Evolutionary conservation across 1,140 invertebrate species (phyloP), one percentile per base, ranked within the genome.

Genomic region (Ips nitidus): DNA sequence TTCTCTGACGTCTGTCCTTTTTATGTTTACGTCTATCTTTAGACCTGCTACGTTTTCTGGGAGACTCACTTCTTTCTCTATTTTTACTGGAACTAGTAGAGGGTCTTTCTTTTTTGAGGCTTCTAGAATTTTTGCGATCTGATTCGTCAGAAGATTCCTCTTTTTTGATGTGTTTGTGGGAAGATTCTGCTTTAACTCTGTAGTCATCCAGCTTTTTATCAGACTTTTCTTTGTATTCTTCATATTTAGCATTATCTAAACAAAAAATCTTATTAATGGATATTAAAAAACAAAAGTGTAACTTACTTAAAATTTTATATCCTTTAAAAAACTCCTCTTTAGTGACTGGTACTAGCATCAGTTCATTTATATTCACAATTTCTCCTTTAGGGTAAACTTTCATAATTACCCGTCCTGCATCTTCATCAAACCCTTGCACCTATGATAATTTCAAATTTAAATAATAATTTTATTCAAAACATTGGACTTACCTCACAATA

Each of bases 341-440:
- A 0, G 88, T 86, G 2, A 97, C 91, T 0, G 91, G 83, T 75
- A 89, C 83, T 68, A 96, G 84, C 78, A 89, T 84, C 73, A 88
- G 89, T 81, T 96, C 93, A 79, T 88, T 91, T 6, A 95, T 79
- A 41, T 89, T 89, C 47, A 91, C 83, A 36, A 83, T 86, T 76
- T 88, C 81, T 56, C 88, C 88, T 65, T 86, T 88, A 1, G 94
- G 81, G 36, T 90, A 83, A 70, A 95, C 83, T 83, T 92, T 93
- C 0, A 97, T 84, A 76, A 94, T 88, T 5, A 94, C 83, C 66
- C 94, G 83, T 1, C 90, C 90, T 68, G 89, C 89, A 74, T 94
- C 91, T 75, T 95, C 94, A 82, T 96, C 92, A 70, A 96, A 86
- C 40, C 92, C 91, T 76, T 92, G 86, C 36, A 97, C 86, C 88